Conservation (phyloP, 2,113 vertebrate genomes). For the Tyrannus savana region DNA sequence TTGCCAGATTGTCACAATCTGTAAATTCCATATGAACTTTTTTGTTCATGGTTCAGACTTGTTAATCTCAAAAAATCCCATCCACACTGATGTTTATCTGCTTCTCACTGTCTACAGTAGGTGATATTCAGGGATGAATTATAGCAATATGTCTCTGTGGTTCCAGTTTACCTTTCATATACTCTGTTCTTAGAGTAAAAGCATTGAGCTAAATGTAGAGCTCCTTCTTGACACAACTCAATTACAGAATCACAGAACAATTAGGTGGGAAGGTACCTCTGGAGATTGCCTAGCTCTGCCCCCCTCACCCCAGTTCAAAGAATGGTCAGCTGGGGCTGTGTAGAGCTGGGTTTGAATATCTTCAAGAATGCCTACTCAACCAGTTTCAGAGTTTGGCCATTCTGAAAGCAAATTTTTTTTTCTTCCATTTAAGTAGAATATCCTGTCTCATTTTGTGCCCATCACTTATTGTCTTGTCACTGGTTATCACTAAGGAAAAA, state of each 20-base stretch:
- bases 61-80: background rate
- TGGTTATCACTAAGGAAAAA: background rate
- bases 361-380: background rate
- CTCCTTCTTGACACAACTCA: background rate
- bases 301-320: background rate
- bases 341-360: background rate
- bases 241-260: background rate
- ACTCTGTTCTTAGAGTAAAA: background rate
- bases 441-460: background rate
- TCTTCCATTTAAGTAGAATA: background rate
- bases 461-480: background rate
- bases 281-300: background rate
- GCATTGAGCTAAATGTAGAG: background rate
- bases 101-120: background rate
- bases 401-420: background rate
- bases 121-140: background rate
- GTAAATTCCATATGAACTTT: background rate
- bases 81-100: background rate
- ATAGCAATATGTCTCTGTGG: background rate
- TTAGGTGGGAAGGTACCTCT: background rate
- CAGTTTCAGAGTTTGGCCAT: background rate
- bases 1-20: constrained; percentile 20
- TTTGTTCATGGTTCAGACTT: background rate
- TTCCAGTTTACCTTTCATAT: background rate
- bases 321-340: fast-evolving